phyloP scores from a whole-genome alignment of 2,113 vertebrate species.

The Nyctibius bracteatus region DNA sequence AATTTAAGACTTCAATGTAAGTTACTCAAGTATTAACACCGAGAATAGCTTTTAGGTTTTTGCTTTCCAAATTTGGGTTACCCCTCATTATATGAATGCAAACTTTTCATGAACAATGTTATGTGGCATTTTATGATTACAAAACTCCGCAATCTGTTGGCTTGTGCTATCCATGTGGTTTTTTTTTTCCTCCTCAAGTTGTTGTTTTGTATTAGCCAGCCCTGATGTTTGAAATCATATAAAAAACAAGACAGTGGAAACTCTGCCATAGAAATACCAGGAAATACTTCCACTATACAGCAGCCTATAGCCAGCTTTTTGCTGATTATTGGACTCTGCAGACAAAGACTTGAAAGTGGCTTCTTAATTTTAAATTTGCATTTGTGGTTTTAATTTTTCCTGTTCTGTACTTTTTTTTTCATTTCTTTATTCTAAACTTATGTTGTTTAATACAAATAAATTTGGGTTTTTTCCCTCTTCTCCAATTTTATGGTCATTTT shows the following conservation, averaged over 20 bases:
- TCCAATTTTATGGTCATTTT: neutral
- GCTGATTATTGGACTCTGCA: neutral
- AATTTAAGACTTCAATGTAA: constrained; percentile 27
- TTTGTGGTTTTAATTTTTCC: neutral
- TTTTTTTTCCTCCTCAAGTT: too few relatives aligned
- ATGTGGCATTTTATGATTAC: neutral
- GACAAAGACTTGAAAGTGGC: neutral
- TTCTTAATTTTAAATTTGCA: neutral
- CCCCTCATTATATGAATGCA: neutral
- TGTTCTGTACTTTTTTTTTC: fast-evolving
- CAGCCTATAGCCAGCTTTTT: neutral
- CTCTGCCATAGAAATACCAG: neutral
- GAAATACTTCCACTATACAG: neutral
- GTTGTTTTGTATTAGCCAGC: neutral
- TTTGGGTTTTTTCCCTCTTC: fast-evolving
- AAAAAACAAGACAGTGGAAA: neutral
- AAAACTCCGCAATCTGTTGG: neutral
- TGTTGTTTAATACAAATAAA: neutral
- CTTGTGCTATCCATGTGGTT: neutral
- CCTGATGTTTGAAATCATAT: neutral
- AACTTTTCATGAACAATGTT: neutral
- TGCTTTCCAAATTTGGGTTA: neutral
- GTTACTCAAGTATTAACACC: neutral
- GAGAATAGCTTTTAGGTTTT: neutral
- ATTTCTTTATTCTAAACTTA: neutral